Evolutionary conservation across 2,888 invertebrate species (phyloP).

Genomic region (Erebia palarica): DNA sequence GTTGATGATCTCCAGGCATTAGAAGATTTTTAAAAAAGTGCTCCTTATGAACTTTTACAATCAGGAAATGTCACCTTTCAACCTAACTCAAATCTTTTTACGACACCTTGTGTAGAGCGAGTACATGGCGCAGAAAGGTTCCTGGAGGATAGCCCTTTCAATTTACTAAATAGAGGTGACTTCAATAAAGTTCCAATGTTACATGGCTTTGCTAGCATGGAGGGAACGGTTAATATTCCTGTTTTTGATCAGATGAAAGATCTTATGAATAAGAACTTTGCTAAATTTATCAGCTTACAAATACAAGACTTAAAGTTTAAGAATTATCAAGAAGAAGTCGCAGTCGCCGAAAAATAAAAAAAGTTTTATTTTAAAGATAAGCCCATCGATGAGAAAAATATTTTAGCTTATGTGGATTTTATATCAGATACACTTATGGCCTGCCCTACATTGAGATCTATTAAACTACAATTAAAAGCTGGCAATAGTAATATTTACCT

Average conservation of each 20-base stretch:
- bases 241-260: constrained; percentile 50
- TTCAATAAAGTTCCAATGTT: constrained; percentile 52
- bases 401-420: constrained; percentile 44
- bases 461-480: constrained; percentile 43
- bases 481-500: constrained; percentile 50
- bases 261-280: constrained; percentile 58
- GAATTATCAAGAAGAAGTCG: constrained; percentile 47
- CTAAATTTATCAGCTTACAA: constrained; percentile 53
- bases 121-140: constrained; percentile 45
- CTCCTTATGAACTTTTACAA: constrained; percentile 46
- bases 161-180: constrained; percentile 47
- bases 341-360: constrained; percentile 49
- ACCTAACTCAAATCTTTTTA: constrained; percentile 42
- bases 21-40: constrained; percentile 54
- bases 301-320: constrained; percentile 51
- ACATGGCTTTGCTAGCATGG: constrained; percentile 53
- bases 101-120: constrained; percentile 48
- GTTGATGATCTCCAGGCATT: constrained; percentile 48
- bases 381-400: constrained; percentile 40
- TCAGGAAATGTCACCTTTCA: constrained; percentile 39
- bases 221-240: constrained; percentile 47
- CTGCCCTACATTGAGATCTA: constrained; percentile 47
- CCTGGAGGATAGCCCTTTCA: constrained; percentile 51
- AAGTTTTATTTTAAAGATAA: constrained; percentile 53
- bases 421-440: constrained; percentile 57